A percentile compares a stretch with the other conserved stretches of the same genome.
These are phyloP conservation scores for Lampropteryx suffumata DNA, from an alignment of 2,888 invertebrate species.

Conservation along the genomic window DNA sequence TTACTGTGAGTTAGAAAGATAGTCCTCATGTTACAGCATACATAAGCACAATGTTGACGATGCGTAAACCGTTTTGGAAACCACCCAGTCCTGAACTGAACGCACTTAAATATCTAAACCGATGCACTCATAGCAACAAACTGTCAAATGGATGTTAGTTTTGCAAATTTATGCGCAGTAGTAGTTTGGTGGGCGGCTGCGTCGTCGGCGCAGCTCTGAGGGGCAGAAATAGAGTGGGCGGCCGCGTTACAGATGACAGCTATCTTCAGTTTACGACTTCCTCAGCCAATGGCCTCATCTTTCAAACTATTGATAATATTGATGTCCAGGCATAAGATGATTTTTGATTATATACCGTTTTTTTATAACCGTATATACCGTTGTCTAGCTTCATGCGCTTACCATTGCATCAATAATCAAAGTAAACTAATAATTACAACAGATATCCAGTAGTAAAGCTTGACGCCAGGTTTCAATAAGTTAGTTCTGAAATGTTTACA, in stretches of 20 bases:
- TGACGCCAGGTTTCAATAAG: no score
- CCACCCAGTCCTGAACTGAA: slow-evolving; percentile 20
- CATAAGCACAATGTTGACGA: slow-evolving; percentile 14
- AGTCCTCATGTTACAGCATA: no score
- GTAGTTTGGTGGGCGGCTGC: slow-evolving; percentile 53
- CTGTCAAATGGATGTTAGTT: slow-evolving; percentile 55
- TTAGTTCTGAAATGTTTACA: no score
- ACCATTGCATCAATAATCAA: no score
- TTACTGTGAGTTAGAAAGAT: neutral
- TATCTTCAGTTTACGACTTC: slow-evolving; percentile 79
- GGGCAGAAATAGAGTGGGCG: slow-evolving; percentile 81
- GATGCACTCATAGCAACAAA: slow-evolving; percentile 50
- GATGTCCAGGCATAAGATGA: neutral
- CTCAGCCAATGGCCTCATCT: slow-evolving; percentile 76
- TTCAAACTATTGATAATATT: slow-evolving; percentile 29
- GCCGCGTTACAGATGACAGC: slow-evolving; percentile 76
- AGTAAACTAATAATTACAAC: no score
- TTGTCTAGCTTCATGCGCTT: no score
- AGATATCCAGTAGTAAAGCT: no score
- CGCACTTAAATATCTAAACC: slow-evolving; percentile 35
- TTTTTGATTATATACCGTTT: neutral
- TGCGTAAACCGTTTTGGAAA: slow-evolving; percentile 22
- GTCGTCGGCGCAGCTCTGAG: slow-evolving; percentile 59
- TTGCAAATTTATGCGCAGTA: slow-evolving; percentile 56
- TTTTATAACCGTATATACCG: no score